Base-by-base conservation (phyloP, 2,888 invertebrate species). In the Teleiodes luculella region DNA sequence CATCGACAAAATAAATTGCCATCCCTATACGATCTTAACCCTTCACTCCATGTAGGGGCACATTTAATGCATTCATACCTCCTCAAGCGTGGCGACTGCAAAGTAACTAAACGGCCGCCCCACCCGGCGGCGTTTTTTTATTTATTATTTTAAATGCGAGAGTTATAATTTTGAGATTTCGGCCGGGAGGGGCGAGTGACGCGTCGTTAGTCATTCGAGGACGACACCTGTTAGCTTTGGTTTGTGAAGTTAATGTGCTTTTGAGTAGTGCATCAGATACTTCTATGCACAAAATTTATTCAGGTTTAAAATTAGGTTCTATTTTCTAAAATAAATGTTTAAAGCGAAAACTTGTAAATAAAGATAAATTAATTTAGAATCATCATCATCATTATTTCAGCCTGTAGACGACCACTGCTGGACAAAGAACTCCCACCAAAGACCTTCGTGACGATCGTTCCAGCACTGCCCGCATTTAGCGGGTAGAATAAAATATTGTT, bases 11-110 rank as follows among this genome's bases (percentile, higher is more conserved):
- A 24, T 3, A 2, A 13, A 10, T 28, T 13, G 2, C n/a, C 2
- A 45, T 28, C 45, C 16, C 31, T 31, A 24, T 11, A 16, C 14
- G 24, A 24, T 43, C 18, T 53, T 67, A 79, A 82, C 86, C 86
- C 86, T 84, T 78, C 73, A 67, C 63, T 65, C 66, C 68, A 70
- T 68, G 72, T 67, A 68, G 70, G 70, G 66, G 71, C 73, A 72
- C 72, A 80, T 78, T 71, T 83, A 86, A 85, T 80, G 78, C 85
- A 88, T 88, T 89, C 87, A 89, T 88, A 80, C 72, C 69, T 86
- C 83, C 85, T 88, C 86, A 65, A 86, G 81, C 88, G 84, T 83
- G 78, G 72, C 83, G 80, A 81, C 83, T 68, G 73, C 83, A 77
- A 80, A 85, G 86, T 88, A 87, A 87, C 86, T 84, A 83, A 81